Evolutionary conservation across 2,888 invertebrate genomes (phyloP).

Genomic region (Drosophila hamatofila): DNA sequence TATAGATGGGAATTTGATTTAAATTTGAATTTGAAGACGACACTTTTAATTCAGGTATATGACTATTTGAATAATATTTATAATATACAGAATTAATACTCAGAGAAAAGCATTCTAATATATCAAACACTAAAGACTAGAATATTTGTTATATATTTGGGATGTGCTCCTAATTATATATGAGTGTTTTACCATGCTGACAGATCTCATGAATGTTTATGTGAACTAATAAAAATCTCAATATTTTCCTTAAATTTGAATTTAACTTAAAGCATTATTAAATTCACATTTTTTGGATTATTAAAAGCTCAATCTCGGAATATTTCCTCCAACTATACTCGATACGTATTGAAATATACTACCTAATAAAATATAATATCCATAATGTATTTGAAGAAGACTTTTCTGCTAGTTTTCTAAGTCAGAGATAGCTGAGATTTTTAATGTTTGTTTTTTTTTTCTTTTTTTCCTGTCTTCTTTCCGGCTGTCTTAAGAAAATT

Average conservation of each 20-base stretch:
- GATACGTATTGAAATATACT: too few species aligned
- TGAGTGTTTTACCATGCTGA: background rate
- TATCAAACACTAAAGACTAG: background rate
- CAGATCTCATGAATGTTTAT: background rate
- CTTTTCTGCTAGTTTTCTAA: background rate
- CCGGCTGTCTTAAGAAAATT: too few species aligned
- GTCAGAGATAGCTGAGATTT: background rate
- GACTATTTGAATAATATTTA: background rate
- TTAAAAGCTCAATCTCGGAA: background rate
- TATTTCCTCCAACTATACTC: too few species aligned
- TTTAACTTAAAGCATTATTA: too few species aligned
- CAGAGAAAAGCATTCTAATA: background rate
- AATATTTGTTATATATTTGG: background rate
- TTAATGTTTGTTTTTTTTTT: background rate
- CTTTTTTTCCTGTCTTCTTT: background rate
- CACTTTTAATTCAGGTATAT: background rate
- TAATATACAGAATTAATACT: background rate
- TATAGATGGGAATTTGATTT: background rate
- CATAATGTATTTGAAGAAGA: too few species aligned
- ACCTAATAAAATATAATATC: too few species aligned
- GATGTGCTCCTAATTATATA: background rate
- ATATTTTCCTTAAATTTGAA: too few species aligned
- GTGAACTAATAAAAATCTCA: too few species aligned
- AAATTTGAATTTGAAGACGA: constrained; percentile 8
- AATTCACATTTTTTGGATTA: too few species aligned